Conservation (phyloP, 2,888 invertebrate species). For the Ectobius pallidus region DNA sequence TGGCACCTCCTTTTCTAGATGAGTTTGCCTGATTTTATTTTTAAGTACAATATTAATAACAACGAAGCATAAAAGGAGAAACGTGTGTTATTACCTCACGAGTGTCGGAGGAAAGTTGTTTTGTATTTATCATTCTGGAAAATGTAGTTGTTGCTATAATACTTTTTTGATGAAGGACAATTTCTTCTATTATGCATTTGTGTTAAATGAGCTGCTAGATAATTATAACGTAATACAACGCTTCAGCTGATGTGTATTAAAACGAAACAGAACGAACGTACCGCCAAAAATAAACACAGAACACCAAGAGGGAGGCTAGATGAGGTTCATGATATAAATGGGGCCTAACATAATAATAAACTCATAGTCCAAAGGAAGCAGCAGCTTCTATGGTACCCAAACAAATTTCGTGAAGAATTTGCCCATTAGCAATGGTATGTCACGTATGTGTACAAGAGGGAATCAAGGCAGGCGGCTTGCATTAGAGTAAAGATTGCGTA, state of each 20-base stretch:
- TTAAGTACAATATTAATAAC: no score
- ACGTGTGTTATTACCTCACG: no score
- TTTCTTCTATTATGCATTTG: neutral
- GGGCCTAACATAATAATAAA: constrained; percentile 28
- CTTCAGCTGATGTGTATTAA: neutral
- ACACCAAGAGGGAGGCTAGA: neutral
- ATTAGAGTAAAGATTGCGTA: constrained; percentile 19
- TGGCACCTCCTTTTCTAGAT: no score
- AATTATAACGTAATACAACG: neutral
- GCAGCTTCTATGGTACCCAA: neutral
- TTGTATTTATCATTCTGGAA: no score
- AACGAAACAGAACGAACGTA: neutral
- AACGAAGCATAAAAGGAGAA: no score
- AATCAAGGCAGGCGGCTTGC: neutral
- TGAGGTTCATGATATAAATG: constrained; percentile 22
- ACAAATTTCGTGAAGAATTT: constrained; percentile 41
- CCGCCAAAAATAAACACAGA: neutral
- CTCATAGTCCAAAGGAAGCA: neutral
- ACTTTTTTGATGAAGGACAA: neutral
- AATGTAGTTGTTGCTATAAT: no score
- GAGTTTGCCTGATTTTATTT: no score
- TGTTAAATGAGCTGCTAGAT: neutral
- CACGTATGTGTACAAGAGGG: constrained; percentile 32
- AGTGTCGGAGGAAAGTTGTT: no score
- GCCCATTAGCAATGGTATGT: constrained; percentile 40